phyloP scores from a whole-genome alignment of 2,113 vertebrate genomes.

The Chamaetylas fuelleborni region DNA sequence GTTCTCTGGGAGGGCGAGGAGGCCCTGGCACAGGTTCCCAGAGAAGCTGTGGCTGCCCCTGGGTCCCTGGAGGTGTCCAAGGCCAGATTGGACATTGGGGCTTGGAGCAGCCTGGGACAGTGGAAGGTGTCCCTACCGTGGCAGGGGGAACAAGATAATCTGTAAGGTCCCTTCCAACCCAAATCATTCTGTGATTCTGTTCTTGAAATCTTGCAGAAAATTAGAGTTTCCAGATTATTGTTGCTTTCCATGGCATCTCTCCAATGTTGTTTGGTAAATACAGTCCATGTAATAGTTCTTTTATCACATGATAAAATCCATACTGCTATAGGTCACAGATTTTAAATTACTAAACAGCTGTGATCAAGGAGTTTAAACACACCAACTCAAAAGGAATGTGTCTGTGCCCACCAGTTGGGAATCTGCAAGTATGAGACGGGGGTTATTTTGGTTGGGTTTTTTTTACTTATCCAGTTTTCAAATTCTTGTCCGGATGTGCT shows the following conservation, averaged over 20 bases:
- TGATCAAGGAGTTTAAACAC: neutral
- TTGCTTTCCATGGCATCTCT: neutral
- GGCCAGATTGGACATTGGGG: fast-evolving
- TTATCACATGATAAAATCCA: neutral
- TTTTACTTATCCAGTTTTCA: neutral
- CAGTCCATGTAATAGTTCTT: neutral
- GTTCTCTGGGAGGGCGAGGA: fast-evolving
- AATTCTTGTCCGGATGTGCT: neutral
- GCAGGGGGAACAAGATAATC: too few relatives aligned
- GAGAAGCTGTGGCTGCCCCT: neutral
- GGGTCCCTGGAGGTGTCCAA: neutral
- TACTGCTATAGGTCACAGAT: neutral
- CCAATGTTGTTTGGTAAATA: neutral
- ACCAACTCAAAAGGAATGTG: neutral
- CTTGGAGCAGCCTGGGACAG: fast-evolving
- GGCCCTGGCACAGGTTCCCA: neutral
- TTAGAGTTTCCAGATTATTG: neutral
- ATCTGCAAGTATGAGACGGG: neutral
- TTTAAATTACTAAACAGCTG: neutral
- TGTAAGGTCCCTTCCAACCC: neutral
- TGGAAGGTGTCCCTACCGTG: neutral
- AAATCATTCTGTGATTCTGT: neutral
- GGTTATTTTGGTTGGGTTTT: neutral
- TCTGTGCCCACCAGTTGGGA: neutral
- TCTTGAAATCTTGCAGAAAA: neutral